Evolutionary conservation across 2,797 vertebrate species (phyloP).

Genomic region (Natrix natrix): DNA sequence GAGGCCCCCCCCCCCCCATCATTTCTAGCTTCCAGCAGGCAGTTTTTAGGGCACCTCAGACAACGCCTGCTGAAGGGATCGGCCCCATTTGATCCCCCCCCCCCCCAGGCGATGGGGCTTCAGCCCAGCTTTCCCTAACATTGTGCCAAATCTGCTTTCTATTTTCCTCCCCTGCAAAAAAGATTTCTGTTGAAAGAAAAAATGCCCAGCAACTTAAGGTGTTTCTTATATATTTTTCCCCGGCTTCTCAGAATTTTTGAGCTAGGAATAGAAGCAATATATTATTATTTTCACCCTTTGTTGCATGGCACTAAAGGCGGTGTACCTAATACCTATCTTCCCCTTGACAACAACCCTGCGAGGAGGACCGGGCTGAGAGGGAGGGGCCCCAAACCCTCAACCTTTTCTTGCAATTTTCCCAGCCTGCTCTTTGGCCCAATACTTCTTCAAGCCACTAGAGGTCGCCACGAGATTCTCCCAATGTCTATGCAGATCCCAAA

Average conservation of each 20-base stretch:
- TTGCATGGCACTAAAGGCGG: neutral
- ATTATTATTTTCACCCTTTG: neutral
- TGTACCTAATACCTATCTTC: neutral
- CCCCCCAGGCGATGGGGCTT: neutral
- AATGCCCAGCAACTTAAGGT: neutral
- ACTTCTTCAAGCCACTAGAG: neutral
- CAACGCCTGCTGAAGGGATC: neutral
- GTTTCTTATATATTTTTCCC: neutral
- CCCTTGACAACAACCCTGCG: neutral
- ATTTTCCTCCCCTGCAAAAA: neutral
- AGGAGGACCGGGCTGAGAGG: neutral
- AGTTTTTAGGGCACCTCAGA: neutral
- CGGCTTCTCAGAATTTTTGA: neutral
- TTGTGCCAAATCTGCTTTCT: neutral
- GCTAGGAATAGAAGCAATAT: neutral
- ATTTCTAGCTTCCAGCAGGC: neutral
- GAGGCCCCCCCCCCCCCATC: too few relatives aligned
- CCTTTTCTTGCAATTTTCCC: neutral
- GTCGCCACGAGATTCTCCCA: neutral
- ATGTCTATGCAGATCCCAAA: neutral
- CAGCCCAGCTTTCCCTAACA: neutral
- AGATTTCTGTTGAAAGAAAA: neutral
- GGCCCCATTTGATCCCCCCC: neutral
- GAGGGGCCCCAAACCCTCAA: neutral
- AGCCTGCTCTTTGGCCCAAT: neutral